Evolutionary conservation across 2,888 invertebrate genomes (phyloP).

Genomic region (Metopia argyrocephala): DNA sequence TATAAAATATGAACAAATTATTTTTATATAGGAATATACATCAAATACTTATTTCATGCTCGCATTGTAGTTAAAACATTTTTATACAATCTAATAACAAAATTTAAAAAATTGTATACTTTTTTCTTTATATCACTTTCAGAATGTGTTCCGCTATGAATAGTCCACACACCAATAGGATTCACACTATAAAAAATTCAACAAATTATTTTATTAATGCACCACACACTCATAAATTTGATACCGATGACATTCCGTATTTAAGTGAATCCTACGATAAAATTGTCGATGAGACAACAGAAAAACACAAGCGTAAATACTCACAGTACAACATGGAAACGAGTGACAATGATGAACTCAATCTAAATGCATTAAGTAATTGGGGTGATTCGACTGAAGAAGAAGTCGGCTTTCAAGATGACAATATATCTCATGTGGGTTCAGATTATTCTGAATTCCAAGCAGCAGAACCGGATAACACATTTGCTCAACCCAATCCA

Average conservation of each 20-base stretch:
- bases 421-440: slow-evolving; percentile 65
- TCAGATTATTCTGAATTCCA: slow-evolving; percentile 67
- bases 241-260: slow-evolving; percentile 40
- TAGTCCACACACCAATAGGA: background rate
- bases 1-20: too few species aligned
- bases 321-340: slow-evolving; percentile 34
- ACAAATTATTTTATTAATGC: background rate
- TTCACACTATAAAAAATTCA: background rate
- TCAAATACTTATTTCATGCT: too few species aligned
- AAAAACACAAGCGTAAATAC: background rate
- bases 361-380: background rate
- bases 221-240: slow-evolving; percentile 2
- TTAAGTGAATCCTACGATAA: slow-evolving; percentile 26
- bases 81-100: too few species aligned
- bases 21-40: too few species aligned
- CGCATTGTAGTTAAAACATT: too few species aligned
- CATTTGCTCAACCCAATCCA: slow-evolving; percentile 66
- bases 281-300: background rate
- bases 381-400: slow-evolving; percentile 41
- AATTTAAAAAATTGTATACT: background rate
- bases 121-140: slow-evolving; percentile 7
- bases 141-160: slow-evolving; percentile 25
- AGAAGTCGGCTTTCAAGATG: slow-evolving; percentile 69
- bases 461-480: slow-evolving; percentile 47
- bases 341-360: slow-evolving; percentile 27